Conservation (phyloP, 2,888 invertebrate genomes). For the Melolontha melolontha region DNA sequence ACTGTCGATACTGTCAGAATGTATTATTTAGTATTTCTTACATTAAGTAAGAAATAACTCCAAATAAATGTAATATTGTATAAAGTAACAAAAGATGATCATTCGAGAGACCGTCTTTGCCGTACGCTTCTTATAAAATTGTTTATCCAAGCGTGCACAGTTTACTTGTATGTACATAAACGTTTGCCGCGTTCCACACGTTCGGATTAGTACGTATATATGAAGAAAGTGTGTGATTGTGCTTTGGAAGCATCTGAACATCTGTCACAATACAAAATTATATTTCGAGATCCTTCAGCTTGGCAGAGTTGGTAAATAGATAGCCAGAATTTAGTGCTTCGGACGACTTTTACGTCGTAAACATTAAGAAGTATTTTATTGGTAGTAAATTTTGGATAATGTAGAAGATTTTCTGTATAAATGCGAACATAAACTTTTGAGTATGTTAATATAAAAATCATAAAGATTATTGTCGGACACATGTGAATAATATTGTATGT, state of each 20-base stretch:
- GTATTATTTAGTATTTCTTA: too few relatives aligned
- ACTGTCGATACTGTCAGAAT: too few relatives aligned
- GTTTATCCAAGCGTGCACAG: slow-evolving; percentile 47
- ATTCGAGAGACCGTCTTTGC: too few relatives aligned
- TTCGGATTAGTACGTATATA: neutral
- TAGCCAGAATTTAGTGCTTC: slow-evolving; percentile 1
- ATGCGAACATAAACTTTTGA: neutral
- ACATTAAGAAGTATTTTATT: slow-evolving; percentile 14
- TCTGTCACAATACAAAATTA: slow-evolving; percentile 16
- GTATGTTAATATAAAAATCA: slow-evolving; percentile 6
- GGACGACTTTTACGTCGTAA: slow-evolving; percentile 3
- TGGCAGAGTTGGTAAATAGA: neutral
- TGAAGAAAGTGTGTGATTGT: neutral
- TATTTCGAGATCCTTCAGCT: neutral
- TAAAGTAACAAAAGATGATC: too few relatives aligned
- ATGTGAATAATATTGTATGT: slow-evolving; percentile 4
- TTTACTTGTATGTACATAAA: slow-evolving; percentile 28
- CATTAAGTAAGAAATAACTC: too few relatives aligned
- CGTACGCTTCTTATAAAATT: slow-evolving; percentile 33
- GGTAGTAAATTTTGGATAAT: slow-evolving; percentile 7
- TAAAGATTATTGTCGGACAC: slow-evolving; percentile 13
- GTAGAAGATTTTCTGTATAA: slow-evolving; percentile 3
- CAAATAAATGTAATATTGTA: too few relatives aligned
- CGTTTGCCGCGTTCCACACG: slow-evolving; percentile 10
- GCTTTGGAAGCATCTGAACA: neutral